These are phyloP conservation scores for Xiphorhynchus erythropygius DNA, from an alignment of 2,797 vertebrate species.

Conservation along the genomic window DNA sequence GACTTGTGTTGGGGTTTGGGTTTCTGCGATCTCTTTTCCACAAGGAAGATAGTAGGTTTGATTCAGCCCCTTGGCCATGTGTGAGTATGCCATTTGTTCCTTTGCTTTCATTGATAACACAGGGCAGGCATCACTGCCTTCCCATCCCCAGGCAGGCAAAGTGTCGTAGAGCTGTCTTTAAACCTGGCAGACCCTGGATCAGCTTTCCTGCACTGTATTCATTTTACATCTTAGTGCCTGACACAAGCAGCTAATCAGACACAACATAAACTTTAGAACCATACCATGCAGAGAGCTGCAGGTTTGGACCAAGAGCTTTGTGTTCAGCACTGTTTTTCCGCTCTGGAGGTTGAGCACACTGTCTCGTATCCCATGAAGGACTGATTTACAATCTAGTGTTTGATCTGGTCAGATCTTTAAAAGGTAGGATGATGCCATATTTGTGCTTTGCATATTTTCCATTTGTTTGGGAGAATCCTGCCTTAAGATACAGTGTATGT, in stretches of 20 bases:
- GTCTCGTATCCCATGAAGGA: background rate
- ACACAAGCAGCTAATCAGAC: background rate
- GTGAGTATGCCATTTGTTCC: background rate
- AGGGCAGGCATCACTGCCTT: background rate
- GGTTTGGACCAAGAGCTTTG: background rate
- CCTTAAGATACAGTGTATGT: background rate
- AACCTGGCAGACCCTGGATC: background rate
- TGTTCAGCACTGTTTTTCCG: background rate
- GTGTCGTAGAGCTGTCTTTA: background rate
- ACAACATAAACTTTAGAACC: background rate
- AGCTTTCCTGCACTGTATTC: background rate
- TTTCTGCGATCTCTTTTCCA: background rate
- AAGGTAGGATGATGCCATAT: background rate
- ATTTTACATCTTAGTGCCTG: background rate
- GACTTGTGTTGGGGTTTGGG: background rate
- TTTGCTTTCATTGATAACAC: background rate
- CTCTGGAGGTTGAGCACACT: background rate
- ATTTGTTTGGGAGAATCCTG: background rate
- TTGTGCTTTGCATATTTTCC: background rate
- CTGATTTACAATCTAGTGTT: background rate
- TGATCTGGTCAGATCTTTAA: background rate
- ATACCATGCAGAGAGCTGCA: rapidly evolving
- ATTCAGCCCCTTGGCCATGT: background rate
- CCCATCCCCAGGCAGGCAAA: background rate
- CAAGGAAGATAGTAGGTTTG: background rate